Base-by-base conservation (phyloP, 2,113 vertebrate genomes). In the Cygnus atratus region DNA sequence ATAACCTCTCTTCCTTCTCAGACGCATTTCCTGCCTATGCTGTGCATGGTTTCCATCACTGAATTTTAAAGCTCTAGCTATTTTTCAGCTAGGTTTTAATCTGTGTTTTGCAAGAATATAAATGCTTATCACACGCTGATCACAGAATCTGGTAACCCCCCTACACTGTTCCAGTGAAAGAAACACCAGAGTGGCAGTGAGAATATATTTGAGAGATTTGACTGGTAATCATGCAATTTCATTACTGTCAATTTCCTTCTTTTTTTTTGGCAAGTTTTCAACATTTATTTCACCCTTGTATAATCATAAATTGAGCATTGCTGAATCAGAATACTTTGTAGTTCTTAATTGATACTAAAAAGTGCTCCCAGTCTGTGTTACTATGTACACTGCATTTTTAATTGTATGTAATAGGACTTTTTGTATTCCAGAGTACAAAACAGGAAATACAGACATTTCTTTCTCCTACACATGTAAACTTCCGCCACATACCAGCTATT, bases 61-160 rank as follows among this genome's bases (percentile, higher is more conserved):
- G n/a, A 15, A 57, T 89, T 84, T 86, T 76, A 82, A 70, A 87
- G 61, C 43, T 85, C 4, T 18, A 75, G 13, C 3, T 58, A 41
- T 76, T 80, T 94, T 83, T 65, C 55, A 93, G 59, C 3, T 66
- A 92, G 52, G 72, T 88, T 92, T 90, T 93, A 58, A 80, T 90
- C 58, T 92, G 14, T 43, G 26, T 9, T 70, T 63, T 82, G 41
- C 33, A 82, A 88, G n/a, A 90, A 91, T 86, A 31, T 19, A 92
- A 66, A 84, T 65, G 72, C 18, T 76, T 93, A 67, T 86, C 59
- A 52, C 19, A 79, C 25, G 70, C 7, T 2, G 0, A 79, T 74
- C 68, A 70, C 35, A 82, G 59, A 78, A 76, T 50, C 26, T 61
- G 17, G 9, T 55, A 88, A 84, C 16, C 6, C 11, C 10, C 13